Percentiles rank a stretch among this genome's conserved stretches.
phyloP scores from a whole-genome alignment of 2,888 invertebrate species.

The Enchytraeus crypticus region DNA sequence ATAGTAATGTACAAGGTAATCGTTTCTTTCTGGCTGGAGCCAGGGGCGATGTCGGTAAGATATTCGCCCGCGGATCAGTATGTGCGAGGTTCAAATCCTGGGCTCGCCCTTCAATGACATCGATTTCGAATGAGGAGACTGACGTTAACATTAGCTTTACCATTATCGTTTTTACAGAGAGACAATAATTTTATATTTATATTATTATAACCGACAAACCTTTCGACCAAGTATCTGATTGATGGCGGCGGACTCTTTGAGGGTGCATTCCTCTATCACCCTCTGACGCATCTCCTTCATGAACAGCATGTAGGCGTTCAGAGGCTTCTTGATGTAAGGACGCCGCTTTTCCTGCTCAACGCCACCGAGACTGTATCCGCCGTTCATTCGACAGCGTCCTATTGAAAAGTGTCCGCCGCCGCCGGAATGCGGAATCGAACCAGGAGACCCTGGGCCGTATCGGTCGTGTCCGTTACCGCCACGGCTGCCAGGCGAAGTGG shows the following conservation, averaged over 20 bases:
- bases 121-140: too few species aligned
- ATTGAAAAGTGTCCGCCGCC: background rate
- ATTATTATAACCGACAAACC: conserved; percentile 65
- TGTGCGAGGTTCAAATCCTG: too few species aligned
- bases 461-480: background rate
- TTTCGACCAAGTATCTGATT: conserved; percentile 97
- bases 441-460: background rate
- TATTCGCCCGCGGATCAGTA: too few species aligned
- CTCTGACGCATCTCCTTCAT: conserved; percentile 99
- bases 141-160: too few species aligned
- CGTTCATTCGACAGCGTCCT: background rate
- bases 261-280: conserved; percentile 94
- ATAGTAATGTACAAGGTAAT: too few species aligned
- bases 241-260: conserved; percentile 97
- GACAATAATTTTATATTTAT: too few species aligned
- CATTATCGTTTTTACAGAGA: too few species aligned
- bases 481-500: background rate
- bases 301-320: conserved; percentile 99
- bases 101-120: too few species aligned
- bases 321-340: conserved; percentile 90
- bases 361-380: background rate
- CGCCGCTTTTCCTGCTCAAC: conserved; percentile 30
- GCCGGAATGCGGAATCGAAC: background rate
- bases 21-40: too few species aligned
- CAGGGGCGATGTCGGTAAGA: too few species aligned